Evolutionary conservation across 1,140 invertebrate species (phyloP).

Genomic region (Drosophila kepulauana): DNA sequence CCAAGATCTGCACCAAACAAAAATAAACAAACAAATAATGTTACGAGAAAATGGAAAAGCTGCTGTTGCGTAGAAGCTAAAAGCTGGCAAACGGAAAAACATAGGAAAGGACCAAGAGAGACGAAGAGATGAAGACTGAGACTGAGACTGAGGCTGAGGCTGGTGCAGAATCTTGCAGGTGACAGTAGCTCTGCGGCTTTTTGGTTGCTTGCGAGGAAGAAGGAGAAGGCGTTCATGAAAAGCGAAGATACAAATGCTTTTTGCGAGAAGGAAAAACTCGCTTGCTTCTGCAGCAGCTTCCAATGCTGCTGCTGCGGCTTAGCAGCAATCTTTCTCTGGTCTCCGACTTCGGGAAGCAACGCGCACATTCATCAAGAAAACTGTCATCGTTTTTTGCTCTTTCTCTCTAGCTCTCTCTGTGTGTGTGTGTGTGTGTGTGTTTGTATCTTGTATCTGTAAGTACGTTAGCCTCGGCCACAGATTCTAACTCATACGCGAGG

Average conservation of each 20-base stretch:
- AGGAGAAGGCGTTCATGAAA: constrained; percentile 38
- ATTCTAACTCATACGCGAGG: constrained; percentile 66
- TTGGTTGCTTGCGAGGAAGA: constrained; percentile 33
- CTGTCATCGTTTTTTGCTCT: constrained; percentile 75
- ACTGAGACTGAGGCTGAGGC: too few species aligned
- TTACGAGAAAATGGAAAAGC: constrained; percentile 67
- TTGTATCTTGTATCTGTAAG: constrained; percentile 66
- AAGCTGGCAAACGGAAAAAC: constrained; percentile 3
- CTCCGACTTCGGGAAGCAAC: constrained; percentile 44
- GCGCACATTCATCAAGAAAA: constrained; percentile 82
- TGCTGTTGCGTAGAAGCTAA: constrained; percentile 41
- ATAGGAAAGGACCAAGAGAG: too few species aligned
- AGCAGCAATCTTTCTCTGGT: constrained; percentile 53
- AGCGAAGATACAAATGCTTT: constrained; percentile 60
- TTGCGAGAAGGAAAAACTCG: constrained; percentile 67
- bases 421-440: constrained; percentile 38
- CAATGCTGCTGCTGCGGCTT: constrained; percentile 12
- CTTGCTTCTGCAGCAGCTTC: constrained; percentile 42
- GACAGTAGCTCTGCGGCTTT: constrained; percentile 44
- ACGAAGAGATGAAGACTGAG: neutral
- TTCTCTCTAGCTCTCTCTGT: constrained; percentile 1
- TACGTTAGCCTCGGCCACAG: constrained; percentile 66
- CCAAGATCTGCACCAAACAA: constrained; percentile 7
- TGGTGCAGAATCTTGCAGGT: constrained; percentile 34
- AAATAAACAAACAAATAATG: constrained; percentile 28